Evolutionary conservation across 2,113 vertebrate genomes (phyloP).

Genomic region (Odocoileus virginianus): DNA sequence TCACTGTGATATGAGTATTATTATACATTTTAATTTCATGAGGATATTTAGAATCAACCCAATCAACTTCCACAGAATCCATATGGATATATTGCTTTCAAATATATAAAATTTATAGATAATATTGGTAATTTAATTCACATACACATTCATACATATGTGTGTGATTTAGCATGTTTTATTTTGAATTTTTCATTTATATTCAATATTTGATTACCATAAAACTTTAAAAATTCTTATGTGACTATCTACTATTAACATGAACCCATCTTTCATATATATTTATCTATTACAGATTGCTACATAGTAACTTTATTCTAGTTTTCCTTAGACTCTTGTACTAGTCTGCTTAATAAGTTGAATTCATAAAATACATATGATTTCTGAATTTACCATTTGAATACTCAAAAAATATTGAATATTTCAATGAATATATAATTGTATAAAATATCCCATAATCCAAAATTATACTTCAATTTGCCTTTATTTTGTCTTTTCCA

Average conservation of each 20-base stretch:
- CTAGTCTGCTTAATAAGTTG: not conserved
- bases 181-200: not conserved
- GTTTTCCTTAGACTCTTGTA: not conserved
- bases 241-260: not conserved
- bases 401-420: not conserved
- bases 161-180: not conserved
- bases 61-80: not conserved
- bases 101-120: not conserved
- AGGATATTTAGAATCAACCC: not conserved
- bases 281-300: not conserved
- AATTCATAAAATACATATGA: not conserved
- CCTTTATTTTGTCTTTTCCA: not conserved
- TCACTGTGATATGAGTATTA: not conserved
- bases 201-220: not conserved
- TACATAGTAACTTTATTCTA: not conserved
- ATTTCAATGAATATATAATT: not conserved
- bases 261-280: not conserved
- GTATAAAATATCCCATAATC: not conserved
- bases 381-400: not conserved
- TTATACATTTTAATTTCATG: not conserved
- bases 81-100: not conserved
- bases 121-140: not conserved
- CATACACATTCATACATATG: not conserved
- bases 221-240: not conserved
- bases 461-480: not conserved